Evolutionary conservation across 2,113 vertebrate species (phyloP).

Genomic region (Lepus americanus): DNA sequence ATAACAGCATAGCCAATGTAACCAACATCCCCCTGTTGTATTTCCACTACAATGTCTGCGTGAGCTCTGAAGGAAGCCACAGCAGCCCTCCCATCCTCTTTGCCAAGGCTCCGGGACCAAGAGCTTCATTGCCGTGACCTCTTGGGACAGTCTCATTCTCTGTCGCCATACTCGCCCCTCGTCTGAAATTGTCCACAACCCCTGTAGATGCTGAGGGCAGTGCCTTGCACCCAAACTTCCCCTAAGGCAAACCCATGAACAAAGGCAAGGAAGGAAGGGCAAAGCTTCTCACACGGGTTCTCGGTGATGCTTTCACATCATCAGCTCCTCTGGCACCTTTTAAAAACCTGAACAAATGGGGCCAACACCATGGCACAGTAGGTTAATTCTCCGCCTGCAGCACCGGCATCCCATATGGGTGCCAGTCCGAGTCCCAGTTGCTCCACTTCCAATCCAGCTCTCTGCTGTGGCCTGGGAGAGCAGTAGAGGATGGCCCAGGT

Average conservation of each 20-base stretch:
- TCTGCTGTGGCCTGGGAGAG: no score
- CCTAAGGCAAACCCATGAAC: neutral
- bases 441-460: no score
- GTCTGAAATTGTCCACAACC: neutral
- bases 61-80: neutral
- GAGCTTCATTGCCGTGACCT: rapidly evolving
- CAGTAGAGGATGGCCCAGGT: no score
- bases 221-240: neutral
- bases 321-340: neutral
- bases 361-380: no score
- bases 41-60: neutral
- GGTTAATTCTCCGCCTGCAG: no score
- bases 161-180: neutral
- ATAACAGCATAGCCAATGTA: rapidly evolving
- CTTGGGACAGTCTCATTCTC: neutral
- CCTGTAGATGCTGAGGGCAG: rapidly evolving
- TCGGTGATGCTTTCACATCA: neutral
- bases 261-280: neutral
- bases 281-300: neutral
- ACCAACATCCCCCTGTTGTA: rapidly evolving
- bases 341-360: neutral
- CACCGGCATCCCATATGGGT: no score
- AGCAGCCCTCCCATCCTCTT: neutral
- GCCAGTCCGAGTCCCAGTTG: no score
- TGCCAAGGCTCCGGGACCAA: rapidly evolving